Percentiles rank a stretch among this genome's conserved stretches.
phyloP scores from a whole-genome alignment of 2,888 invertebrate genomes.

The Teleogryllus oceanicus region DNA sequence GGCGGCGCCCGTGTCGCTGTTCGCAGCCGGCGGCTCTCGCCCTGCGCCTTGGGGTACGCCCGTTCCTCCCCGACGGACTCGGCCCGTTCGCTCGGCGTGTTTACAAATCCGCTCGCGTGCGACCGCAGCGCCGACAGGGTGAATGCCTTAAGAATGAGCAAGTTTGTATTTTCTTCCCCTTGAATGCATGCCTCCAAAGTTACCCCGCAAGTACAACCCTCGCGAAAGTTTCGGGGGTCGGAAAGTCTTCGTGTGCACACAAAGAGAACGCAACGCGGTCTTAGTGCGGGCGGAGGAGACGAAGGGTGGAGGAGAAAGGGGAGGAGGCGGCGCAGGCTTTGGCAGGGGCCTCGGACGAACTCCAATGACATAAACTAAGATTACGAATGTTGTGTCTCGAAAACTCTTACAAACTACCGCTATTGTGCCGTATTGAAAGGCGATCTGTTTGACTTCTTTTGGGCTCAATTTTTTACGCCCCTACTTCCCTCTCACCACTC shows the following conservation, averaged over 20 bases:
- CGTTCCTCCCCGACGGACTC: background rate
- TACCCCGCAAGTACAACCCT: background rate
- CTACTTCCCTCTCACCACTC: background rate
- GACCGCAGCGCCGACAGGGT: background rate
- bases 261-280: background rate
- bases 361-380: constrained; percentile 6
- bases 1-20: background rate
- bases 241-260: background rate
- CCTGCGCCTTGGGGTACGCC: background rate
- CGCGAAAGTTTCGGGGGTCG: background rate
- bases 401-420: constrained; percentile 18
- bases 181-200: background rate
- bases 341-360: background rate
- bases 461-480: background rate
- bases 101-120: background rate
- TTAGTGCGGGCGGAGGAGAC: background rate
- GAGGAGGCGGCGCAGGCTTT: background rate
- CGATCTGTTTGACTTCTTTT: background rate
- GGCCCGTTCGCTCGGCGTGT: background rate
- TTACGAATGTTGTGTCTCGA: constrained; percentile 9
- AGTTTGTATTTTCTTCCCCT: constrained; percentile 7
- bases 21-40: background rate
- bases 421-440: constrained; percentile 7
- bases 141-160: constrained; percentile 18
- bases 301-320: background rate